Conservation (phyloP, 2,888 invertebrate species). For the Horisme vitalbata region DNA sequence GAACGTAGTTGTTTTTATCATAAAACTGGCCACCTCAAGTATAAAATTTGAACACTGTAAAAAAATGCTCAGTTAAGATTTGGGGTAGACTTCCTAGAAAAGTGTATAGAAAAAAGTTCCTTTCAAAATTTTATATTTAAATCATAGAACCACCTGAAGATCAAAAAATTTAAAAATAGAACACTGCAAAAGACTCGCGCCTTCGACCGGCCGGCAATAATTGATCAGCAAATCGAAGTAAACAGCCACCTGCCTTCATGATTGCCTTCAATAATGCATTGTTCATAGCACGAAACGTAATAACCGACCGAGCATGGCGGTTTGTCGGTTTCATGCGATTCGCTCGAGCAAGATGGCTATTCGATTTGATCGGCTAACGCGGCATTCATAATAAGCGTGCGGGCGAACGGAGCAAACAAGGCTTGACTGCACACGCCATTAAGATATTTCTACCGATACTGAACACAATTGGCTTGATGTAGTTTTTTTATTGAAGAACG, state of each 20-base stretch:
- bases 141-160: too few species aligned
- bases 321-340: slow-evolving; percentile 25
- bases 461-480: slow-evolving; percentile 50
- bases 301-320: slow-evolving; percentile 41
- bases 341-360: slow-evolving; percentile 31
- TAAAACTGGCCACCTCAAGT: too few species aligned
- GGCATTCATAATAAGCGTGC: slow-evolving; percentile 54
- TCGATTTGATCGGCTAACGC: slow-evolving; percentile 41
- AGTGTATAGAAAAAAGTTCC: too few species aligned
- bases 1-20: not conserved
- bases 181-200: slow-evolving; percentile 35
- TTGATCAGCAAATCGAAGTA: slow-evolving; percentile 70
- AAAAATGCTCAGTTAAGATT: too few species aligned
- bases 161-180: slow-evolving; percentile 12
- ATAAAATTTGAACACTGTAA: too few species aligned
- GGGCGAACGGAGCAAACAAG: slow-evolving; percentile 61
- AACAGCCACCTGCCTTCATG: slow-evolving; percentile 66
- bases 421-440: slow-evolving; percentile 65
- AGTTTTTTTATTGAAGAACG: slow-evolving; percentile 41
- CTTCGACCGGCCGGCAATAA: slow-evolving; percentile 53
- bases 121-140: too few species aligned
- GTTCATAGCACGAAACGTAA: slow-evolving; percentile 60
- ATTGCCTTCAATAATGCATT: slow-evolving; percentile 74
- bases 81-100: too few species aligned
- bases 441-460: slow-evolving; percentile 64